Evolutionary conservation across 2,113 vertebrate genomes (phyloP).

Genomic region (Tenebrosternarchus preto): DNA sequence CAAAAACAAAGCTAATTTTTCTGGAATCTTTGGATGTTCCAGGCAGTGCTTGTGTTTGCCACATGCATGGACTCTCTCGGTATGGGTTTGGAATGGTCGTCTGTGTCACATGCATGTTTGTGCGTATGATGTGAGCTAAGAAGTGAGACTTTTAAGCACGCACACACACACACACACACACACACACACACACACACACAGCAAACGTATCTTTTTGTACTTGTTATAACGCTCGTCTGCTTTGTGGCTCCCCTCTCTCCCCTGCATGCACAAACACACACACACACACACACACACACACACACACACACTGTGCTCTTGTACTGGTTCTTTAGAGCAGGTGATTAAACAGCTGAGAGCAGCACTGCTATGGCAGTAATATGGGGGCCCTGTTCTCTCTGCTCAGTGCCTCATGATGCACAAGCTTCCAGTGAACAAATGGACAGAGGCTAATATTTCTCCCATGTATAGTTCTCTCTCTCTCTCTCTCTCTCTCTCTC

Average conservation of each 20-base stretch:
- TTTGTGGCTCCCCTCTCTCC: not conserved
- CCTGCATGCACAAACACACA: not conserved
- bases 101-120: not conserved
- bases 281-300: not conserved
- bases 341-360: constrained; percentile 33
- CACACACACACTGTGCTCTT: not conserved
- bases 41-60: no score
- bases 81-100: not conserved
- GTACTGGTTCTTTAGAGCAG: not conserved
- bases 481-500: constrained; percentile 8
- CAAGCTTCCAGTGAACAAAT: constrained; percentile 17
- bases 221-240: not conserved
- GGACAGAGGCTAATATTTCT: not conserved
- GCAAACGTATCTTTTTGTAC: not conserved
- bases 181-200: no score
- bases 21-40: not conserved
- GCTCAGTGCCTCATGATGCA: not conserved
- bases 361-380: constrained; percentile 10
- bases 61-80: not conserved
- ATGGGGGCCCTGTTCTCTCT: constrained; percentile 8
- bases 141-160: not conserved
- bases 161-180: no score
- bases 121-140: not conserved
- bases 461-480: not conserved
- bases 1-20: not conserved